Base-by-base conservation (phyloP, 2,113 vertebrate genomes). In the Thunnus maccoyii region DNA sequence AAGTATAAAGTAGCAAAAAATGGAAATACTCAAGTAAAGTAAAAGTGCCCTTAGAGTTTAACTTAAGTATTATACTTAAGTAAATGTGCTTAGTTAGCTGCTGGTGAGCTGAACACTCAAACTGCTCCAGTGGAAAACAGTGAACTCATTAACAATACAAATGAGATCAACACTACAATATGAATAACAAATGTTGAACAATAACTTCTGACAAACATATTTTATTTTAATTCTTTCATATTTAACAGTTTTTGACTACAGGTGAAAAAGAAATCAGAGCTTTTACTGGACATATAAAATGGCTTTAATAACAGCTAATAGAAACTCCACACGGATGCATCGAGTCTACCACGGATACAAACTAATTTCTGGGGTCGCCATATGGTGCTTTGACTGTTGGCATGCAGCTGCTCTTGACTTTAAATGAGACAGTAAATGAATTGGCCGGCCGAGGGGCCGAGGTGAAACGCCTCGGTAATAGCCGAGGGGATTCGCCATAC, bases 371-470 rank as follows among this genome's bases (percentile, higher is more conserved):
- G 4, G 57, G 85, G 78, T 78, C 25, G 22, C 75, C 86, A 83
- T 80, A 83, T 65, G 88, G 82, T 2, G 76, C 78, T 6, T 77
- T 1, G 81, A 78, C 78, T 71, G 78, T 47, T 50, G 72, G 69
- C 75, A 27, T 2, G 62, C 62, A 1, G 69, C 74, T 60, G 80
- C 78, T 87, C 79, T 74, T 14, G 86, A 85, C 90, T 92, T 85
- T 72, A 84, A 90, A 92, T 88, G 86, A 91, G 88, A 50, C 6
- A 69, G 72, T 74, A 89, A 88, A 90, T 90, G 83, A 92, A 89
- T 72, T 52, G 83, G 67, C 70, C 25, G 46, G 57, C 73, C 7
- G 80, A 83, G 76, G 69, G 80, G 63, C 67, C 3, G 57, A 57
- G 82, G 78, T 78, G 77, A 80, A 77, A 64, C 50, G 65, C 47